A percentile compares a stretch with the other conserved stretches of the same genome.
These are phyloP conservation scores for Loxodonta africana DNA, from an alignment of 2,113 vertebrate species.

Conservation along the genomic window DNA sequence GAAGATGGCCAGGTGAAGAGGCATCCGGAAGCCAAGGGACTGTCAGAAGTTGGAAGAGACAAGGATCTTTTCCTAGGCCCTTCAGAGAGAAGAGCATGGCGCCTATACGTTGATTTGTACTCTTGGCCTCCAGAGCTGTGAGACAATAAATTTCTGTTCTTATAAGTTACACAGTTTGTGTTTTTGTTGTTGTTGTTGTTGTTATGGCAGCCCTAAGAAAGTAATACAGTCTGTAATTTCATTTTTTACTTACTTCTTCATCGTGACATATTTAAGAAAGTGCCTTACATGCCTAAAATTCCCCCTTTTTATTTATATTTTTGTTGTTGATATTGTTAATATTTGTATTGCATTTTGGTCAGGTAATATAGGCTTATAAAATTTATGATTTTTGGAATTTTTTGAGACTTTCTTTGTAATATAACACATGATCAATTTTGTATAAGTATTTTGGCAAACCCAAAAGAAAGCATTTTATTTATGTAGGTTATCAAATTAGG, in stretches of 20 bases:
- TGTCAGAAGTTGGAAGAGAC: no score
- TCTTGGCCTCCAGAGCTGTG: background rate
- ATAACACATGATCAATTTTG: background rate
- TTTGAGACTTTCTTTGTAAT: background rate
- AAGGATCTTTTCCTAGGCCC: no score
- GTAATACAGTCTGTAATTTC: background rate
- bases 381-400: slow-evolving; percentile 34
- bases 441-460: background rate
- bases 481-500: background rate
- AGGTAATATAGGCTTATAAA: background rate
- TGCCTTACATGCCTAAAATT: background rate
- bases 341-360: slow-evolving; percentile 7
- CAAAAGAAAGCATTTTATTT: slow-evolving; percentile 41
- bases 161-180: background rate
- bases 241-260: slow-evolving; percentile 39
- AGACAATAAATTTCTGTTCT: background rate
- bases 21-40: no score
- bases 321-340: background rate
- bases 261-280: background rate
- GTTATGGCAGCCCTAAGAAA: background rate
- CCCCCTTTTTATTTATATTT: background rate
- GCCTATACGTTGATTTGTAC: no score
- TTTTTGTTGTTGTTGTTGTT: background rate
- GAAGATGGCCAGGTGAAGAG: no score
- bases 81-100: no score